Percentiles rank a stretch among this genome's conserved stretches.
Evolutionary conservation across 2,888 invertebrate genomes (phyloP).

Genomic region (Luperina nickerlii): DNA sequence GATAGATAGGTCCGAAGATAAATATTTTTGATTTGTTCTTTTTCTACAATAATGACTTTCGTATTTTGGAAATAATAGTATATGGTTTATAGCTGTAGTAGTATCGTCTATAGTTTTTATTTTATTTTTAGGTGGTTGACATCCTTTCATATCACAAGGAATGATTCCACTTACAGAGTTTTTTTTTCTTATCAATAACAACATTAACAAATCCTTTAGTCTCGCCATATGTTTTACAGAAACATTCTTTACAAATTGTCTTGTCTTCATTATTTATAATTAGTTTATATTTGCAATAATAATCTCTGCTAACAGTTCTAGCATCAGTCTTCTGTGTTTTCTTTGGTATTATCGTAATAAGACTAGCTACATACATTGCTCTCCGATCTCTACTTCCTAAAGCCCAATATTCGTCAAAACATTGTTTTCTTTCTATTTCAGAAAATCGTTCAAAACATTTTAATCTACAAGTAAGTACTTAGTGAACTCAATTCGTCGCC

Average conservation of each 20-base stretch:
- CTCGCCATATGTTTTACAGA: conserved; percentile 32
- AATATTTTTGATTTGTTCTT: conserved; percentile 51
- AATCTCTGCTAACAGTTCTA: conserved; percentile 36
- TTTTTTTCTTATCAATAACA: conserved; percentile 20
- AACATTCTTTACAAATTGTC: conserved; percentile 39
- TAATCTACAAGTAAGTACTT: conserved; percentile 33
- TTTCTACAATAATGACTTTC: conserved; percentile 60
- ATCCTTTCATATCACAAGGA: conserved; percentile 41
- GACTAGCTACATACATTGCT: conserved; percentile 37
- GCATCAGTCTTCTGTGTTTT: conserved; percentile 41
- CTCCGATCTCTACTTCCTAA: conserved; percentile 37
- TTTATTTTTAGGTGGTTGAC: conserved; percentile 50
- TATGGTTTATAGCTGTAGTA: conserved; percentile 36
- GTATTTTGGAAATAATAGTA: conserved; percentile 44
- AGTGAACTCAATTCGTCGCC: conserved; percentile 14
- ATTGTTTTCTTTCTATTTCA: conserved; percentile 37
- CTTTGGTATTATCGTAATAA: conserved; percentile 45
- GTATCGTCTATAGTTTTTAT: conserved; percentile 36
- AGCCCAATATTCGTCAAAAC: conserved; percentile 48
- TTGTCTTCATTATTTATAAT: conserved; percentile 34
- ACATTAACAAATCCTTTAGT: conserved; percentile 31
- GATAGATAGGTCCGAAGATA: conserved; percentile 52
- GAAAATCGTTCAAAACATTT: conserved; percentile 44
- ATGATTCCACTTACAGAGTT: conserved; percentile 44
- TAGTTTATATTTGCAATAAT: conserved; percentile 35